These are phyloP conservation scores for Dolomedes plantarius DNA, from an alignment of 2,888 invertebrate species.

Conservation along the genomic window DNA sequence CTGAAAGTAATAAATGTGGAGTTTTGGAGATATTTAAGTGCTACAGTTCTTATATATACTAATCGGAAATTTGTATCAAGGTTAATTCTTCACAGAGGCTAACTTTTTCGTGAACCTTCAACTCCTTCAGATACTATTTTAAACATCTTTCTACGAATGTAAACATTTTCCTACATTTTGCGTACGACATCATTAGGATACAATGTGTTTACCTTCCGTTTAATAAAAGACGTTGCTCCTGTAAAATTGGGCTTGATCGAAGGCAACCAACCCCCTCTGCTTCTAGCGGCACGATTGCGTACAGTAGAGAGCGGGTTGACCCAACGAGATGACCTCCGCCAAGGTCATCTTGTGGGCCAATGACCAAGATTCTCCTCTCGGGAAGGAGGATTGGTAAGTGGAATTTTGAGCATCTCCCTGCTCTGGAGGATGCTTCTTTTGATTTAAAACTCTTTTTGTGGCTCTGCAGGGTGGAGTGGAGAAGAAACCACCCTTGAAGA, in stretches of 20 bases:
- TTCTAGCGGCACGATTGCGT: background rate
- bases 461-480: background rate
- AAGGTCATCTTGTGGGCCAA: constrained; percentile 47
- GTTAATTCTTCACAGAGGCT: too few relatives aligned
- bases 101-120: too few relatives aligned
- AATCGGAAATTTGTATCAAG: too few relatives aligned
- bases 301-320: constrained; percentile 29
- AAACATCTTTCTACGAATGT: too few relatives aligned
- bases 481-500: background rate
- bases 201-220: background rate
- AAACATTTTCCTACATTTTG: too few relatives aligned
- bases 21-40: too few relatives aligned
- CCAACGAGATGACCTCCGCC: constrained; percentile 19
- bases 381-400: background rate
- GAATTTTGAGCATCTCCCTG: constrained; percentile 11
- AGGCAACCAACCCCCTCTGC: background rate
- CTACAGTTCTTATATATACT: too few relatives aligned
- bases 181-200: background rate
- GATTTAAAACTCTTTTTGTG: background rate
- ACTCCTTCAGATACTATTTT: too few relatives aligned
- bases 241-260: background rate
- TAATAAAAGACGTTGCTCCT: background rate
- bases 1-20: too few relatives aligned
- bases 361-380: constrained; percentile 42
- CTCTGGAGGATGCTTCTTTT: background rate